Base-by-base conservation (phyloP, 2,888 invertebrate genomes). In the Elegia similella region DNA sequence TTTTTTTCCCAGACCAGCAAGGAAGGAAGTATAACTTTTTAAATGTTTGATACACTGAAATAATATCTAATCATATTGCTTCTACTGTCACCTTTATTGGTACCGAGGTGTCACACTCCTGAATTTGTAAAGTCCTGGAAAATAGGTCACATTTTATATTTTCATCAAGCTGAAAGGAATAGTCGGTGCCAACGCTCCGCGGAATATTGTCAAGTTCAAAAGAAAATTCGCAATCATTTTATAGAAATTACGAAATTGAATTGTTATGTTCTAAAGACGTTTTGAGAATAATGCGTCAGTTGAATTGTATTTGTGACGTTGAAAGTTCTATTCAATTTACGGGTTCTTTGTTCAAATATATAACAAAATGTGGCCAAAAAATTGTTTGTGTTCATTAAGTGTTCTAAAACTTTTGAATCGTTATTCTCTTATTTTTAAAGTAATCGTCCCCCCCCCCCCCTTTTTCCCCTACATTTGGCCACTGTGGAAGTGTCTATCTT, bases 131-230 rank as follows among this genome's bases (percentile, higher is more conserved):
- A 23, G 38, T 50, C 10, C 17, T 34, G 34, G 8, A 42, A 44
- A 54, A 29, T 53, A 29, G 53, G 43, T 54, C 54, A 54, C 32
- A 54, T 54, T 30, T 54, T 43, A 43, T 54, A 54, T 54, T 54
- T 53, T 54, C 44, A 54, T 54, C 54, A 54, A 30, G 15, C 30
- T 53, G 53, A 53, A 54, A 44, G 43, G 32, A 30, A 43, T 43
- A 54, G 29, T 54, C 50, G 34, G 54, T 44, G 54, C 54, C 54
- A 54, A 54, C 43, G 16, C 43, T 23, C 44, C 15, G n/a, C 15
- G 30, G 13, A 54, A 43, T 54, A 29, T 44, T 43, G 43, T 54
- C 30, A 15, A 43, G 30, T 42, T 42, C 30, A 2, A 50, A 32
- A 50, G 34, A 34, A 34, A 47, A 47, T 15, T 47, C 5, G 7